A percentile compares a stretch with the other conserved stretches of the same genome.
Evolutionary conservation across 2,888 invertebrate genomes (phyloP).

Genomic region (Cremastobaeus sp.): DNA sequence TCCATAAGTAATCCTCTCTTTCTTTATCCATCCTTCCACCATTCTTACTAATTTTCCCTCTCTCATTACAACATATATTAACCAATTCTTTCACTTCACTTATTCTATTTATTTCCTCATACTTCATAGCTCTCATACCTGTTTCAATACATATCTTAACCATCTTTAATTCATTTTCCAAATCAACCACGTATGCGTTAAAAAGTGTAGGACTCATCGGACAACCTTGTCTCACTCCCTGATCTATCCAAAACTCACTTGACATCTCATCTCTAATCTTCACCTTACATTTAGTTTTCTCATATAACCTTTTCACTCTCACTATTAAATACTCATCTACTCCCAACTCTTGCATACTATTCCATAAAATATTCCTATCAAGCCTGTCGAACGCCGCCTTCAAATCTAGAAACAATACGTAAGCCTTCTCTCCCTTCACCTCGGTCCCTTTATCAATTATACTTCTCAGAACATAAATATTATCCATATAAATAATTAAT

Average conservation of each 20-base stretch:
- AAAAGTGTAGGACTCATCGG: constrained; percentile 4
- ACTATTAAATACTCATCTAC: too few relatives aligned
- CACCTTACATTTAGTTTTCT: neutral
- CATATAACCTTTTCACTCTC: too few relatives aligned
- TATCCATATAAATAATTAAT: too few relatives aligned
- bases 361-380: too few relatives aligned
- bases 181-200: neutral
- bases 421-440: too few relatives aligned
- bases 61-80: constrained; percentile 1
- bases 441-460: too few relatives aligned
- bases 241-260: neutral
- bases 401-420: too few relatives aligned
- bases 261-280: neutral
- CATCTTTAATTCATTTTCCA: constrained; percentile 1
- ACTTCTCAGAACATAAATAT: too few relatives aligned
- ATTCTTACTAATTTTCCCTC: neutral
- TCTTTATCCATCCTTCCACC: neutral
- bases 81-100: neutral
- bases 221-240: constrained; percentile 5
- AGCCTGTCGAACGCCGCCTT: too few relatives aligned
- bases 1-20: neutral
- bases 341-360: too few relatives aligned
- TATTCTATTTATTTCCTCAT: constrained; percentile 3
- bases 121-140: neutral
- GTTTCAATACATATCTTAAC: too few relatives aligned